Evolutionary conservation across 2,113 vertebrate genomes (phyloP).

Genomic region (Falcunculus frontatus): DNA sequence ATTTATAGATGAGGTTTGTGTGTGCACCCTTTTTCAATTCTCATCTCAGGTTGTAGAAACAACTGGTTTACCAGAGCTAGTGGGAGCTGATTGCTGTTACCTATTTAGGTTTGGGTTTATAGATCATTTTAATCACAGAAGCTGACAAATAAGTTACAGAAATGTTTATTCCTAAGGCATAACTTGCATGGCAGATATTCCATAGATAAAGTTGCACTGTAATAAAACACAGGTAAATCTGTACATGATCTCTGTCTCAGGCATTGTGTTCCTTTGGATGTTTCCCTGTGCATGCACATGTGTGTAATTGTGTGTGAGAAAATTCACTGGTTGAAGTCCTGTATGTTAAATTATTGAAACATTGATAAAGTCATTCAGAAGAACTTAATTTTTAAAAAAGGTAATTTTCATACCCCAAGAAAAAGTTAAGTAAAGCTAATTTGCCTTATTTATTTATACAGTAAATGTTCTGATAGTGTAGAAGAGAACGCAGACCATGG

Average conservation of each 20-base stretch:
- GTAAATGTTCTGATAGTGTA: background rate
- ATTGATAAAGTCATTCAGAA: background rate
- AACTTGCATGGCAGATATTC: background rate
- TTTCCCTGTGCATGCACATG: rapidly evolving
- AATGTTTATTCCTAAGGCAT: background rate
- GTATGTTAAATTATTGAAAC: background rate
- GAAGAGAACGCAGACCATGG: background rate
- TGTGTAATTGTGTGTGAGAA: background rate
- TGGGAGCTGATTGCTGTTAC: background rate
- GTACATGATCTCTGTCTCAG: background rate
- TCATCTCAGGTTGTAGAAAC: background rate
- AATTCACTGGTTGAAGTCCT: background rate
- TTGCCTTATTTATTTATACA: background rate
- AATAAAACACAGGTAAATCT: background rate
- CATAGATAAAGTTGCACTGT: rapidly evolving
- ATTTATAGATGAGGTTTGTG: background rate
- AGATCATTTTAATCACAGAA: background rate
- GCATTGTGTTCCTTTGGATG: background rate
- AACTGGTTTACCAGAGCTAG: background rate
- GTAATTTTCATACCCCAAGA: background rate
- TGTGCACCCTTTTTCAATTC: background rate
- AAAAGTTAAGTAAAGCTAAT: background rate
- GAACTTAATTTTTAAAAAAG: background rate
- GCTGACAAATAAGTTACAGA: background rate
- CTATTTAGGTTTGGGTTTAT: background rate